Conservation (phyloP, 1,140 invertebrate species). For the Cydia amplana region DNA sequence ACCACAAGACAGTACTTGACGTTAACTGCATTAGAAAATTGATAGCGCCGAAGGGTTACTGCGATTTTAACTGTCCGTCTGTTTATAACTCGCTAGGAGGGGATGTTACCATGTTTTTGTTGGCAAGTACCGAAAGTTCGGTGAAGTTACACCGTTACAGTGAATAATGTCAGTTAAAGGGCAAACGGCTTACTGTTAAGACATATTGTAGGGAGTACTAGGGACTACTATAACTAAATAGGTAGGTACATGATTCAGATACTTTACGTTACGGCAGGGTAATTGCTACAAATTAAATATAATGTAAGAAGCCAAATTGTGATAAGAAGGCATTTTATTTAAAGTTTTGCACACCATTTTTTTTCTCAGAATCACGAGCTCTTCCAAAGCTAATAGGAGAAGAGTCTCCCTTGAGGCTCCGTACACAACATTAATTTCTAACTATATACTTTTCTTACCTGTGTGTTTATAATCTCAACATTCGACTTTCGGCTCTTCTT, state of each 20-base stretch:
- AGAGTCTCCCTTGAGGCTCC: too few species aligned
- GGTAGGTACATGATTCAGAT: not conserved
- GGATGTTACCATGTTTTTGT: constrained; percentile 12
- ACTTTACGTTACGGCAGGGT: too few species aligned
- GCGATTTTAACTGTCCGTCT: constrained; percentile 48
- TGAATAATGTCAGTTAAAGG: constrained; percentile 19
- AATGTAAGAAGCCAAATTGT: too few species aligned
- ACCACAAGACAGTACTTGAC: constrained; percentile 39
- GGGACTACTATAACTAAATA: not conserved
- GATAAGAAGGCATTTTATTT: too few species aligned
- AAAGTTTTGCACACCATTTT: too few species aligned
- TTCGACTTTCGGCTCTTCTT: too few species aligned
- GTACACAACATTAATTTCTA: too few species aligned
- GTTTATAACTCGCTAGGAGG: constrained; percentile 23
- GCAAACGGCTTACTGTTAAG: not conserved
- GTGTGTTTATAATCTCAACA: too few species aligned
- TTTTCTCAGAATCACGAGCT: too few species aligned
- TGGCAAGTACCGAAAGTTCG: constrained; percentile 10
- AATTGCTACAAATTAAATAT: too few species aligned
- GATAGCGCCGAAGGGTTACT: constrained; percentile 51
- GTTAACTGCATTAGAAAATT: constrained; percentile 58
- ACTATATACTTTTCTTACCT: too few species aligned
- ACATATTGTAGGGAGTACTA: not conserved
- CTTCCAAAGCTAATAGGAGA: too few species aligned
- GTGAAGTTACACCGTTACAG: constrained; percentile 4